phyloP scores from a whole-genome alignment of 2,113 vertebrate genomes.

The Podocnemis expansa region DNA sequence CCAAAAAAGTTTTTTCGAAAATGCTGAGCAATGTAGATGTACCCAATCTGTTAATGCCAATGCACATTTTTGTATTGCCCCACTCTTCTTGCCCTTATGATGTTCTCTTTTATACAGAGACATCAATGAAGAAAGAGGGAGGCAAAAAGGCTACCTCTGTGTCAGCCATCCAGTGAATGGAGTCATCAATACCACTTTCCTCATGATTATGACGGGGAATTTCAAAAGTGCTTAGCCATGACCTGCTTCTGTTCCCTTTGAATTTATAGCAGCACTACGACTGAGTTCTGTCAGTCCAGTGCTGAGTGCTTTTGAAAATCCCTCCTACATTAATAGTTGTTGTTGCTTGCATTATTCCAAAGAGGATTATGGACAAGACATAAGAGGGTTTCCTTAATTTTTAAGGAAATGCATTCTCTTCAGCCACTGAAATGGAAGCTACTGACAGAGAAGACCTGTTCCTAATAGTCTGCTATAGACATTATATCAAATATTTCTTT shows the following conservation, averaged over 20 bases:
- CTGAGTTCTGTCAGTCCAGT: not conserved
- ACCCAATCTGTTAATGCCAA: not conserved
- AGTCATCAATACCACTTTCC: not conserved
- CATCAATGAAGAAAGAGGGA: not conserved
- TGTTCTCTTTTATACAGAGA: slow-evolving; percentile 23
- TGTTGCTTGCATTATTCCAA: not conserved
- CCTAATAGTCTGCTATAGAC: not conserved
- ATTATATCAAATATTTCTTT: not conserved
- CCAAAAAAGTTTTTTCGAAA: too few species aligned
- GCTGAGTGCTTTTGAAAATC: not conserved
- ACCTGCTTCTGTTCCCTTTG: not conserved
- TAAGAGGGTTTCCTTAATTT: not conserved
- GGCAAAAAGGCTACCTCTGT: not conserved
- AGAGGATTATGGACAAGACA: not conserved
- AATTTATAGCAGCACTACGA: not conserved
- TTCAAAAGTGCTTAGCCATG: slow-evolving; percentile 18
- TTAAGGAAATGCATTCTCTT: not conserved
- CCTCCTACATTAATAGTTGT: not conserved
- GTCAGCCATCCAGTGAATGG: not conserved
- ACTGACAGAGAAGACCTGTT: not conserved
- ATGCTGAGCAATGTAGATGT: too few species aligned
- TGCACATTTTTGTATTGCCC: slow-evolving; percentile 10
- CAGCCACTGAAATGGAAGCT: not conserved
- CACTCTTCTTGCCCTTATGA: not conserved
- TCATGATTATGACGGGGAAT: not conserved